Evolutionary conservation across 2,113 vertebrate species (phyloP).

Genomic region (Poecilia latipinna): DNA sequence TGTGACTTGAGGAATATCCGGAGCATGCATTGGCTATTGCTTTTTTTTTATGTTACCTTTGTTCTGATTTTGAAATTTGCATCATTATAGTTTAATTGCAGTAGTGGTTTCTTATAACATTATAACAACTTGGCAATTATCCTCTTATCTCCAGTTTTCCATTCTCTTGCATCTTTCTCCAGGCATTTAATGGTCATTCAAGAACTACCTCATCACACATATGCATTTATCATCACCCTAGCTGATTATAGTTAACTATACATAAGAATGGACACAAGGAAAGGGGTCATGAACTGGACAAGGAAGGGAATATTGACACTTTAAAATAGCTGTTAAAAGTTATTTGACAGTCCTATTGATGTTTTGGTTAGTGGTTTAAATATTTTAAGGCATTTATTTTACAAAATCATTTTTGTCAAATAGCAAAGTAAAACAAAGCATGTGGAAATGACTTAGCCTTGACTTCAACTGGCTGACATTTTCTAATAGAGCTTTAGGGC

Average conservation of each 20-base stretch:
- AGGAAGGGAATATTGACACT: conserved; percentile 56
- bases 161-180: background rate
- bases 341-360: conserved; percentile 9
- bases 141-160: conserved; percentile 8
- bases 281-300: conserved; percentile 40
- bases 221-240: conserved; percentile 25
- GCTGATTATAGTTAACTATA: conserved; percentile 53
- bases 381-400: background rate
- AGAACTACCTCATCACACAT: conserved; percentile 26
- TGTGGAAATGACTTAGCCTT: background rate
- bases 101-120: background rate
- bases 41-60: conserved; percentile 22
- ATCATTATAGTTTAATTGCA: background rate
- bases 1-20: conserved; percentile 65
- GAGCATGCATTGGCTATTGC: conserved; percentile 46
- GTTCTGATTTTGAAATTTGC: background rate
- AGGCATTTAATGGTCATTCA: conserved; percentile 19
- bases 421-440: background rate
- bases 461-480: background rate
- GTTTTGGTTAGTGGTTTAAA: conserved; percentile 14
- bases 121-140: background rate
- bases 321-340: conserved; percentile 29
- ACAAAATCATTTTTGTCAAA: background rate
- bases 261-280: conserved; percentile 34
- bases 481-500: background rate